Evolutionary conservation across 2,113 vertebrate species (phyloP), one percentile per base, ranked within the genome.

Genomic region (Myrmophylax atrothorax): DNA sequence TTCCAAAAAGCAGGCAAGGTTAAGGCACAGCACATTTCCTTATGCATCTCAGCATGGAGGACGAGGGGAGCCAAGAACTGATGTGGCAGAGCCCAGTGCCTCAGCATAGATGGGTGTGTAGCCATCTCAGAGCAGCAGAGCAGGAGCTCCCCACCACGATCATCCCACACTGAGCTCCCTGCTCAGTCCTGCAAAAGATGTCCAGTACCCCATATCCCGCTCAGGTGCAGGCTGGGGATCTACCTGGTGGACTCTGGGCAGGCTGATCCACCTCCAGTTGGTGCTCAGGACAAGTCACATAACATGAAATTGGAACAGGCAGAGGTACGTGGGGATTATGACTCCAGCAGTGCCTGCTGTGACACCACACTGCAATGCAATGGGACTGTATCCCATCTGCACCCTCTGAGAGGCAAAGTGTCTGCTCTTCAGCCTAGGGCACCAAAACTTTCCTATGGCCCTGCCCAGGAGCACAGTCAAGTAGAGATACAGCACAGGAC

Each of bases 51-150:
- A 46, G 72, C 28, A 49, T 0, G 1, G 28, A 68, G 53, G 49
- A 8, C 0, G 2, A 69, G 42, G 8, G 24, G 40, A 87, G 6
- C 16, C 55, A 22, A 10, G 4, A 33, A n/a, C 1, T 5, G 9
- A 25, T 5, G 50, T 35, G 52, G 38, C 62, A 83, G 28, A 53
- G 24, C 37, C 42, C 0, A 0, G 38, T 28, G 18, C 74, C 64
- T n/a, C 9, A 3, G 55, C 74, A 66, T 33, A 38, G 33, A 17
- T 8, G 1, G 0, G 0, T 4, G 6, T 0, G 3, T 4, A 40
- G 70, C 46, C 59, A 42, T 19, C 3, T 0, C 5, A 5, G 59
- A 37, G 50, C 42, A 53, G 38, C 6, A 1, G 56, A 20, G 25
- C 58, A 11, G 0, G 3, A 28, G 29, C 29, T 64, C 29, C 38